Evolutionary conservation across 2,888 invertebrate species (phyloP), one percentile per base, ranked within the genome.

Genomic region (Sarcophaga subvicina): DNA sequence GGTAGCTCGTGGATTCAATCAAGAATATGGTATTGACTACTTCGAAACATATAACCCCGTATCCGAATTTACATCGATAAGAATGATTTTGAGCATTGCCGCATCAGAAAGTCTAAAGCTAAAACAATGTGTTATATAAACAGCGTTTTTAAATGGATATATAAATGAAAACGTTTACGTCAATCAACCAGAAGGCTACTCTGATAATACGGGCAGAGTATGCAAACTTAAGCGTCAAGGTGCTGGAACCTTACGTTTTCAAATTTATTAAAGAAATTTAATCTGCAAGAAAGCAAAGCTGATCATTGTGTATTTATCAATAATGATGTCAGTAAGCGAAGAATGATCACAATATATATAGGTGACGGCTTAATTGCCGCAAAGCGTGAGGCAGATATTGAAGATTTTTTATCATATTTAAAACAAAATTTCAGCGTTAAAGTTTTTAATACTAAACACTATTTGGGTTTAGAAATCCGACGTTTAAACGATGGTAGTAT

Each of bases 261-360:
- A 20, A 86, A 22, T 37, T 88, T 90, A 75, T 73, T 90, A 47
- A 47, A 81, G 45, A 87, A 80, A 22, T 89, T 89, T 80, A 85
- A 85, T 72, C 85, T 90, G 20, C 72, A 88, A 70, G 69, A 85
- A 63, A 89, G 87, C 63, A 72, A 86, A 54, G 88, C 87, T 27
- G 91, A 91, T 85, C 86, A 88, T 17, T 90, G 91, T 37, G 87
- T 91, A 20, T 90, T 89, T 84, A 69, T 86, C 20, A 80, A 85
- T 17, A 59, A 81, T 8, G 77, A 49, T 20, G 49, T 4, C 3
- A 62, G 54, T 22, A 70, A 67, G 22, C 49, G 45, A 72, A 69
- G 88, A 22, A 75, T 90, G n/a, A 25, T 90, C 11, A 89, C 89
- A 3, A 88, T 37, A 6, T 37, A 37, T 37, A 27, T 27, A 4